Conservation (phyloP, 2,888 invertebrate genomes). For the Carabus problematicus region DNA sequence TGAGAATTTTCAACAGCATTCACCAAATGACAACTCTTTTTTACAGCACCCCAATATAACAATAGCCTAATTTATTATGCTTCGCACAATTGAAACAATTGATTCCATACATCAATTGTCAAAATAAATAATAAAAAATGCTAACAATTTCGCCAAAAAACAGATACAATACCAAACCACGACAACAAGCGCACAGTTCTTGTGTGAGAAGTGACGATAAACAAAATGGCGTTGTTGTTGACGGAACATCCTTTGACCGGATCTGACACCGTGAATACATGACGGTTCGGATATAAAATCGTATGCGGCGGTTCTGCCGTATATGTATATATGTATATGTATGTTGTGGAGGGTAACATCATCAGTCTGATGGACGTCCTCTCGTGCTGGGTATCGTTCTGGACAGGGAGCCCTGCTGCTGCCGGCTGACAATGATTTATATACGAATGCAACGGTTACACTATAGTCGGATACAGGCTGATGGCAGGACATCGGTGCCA, state of each 20-base stretch:
- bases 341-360: slow-evolving; percentile 34
- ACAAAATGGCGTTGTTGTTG: slow-evolving; percentile 7
- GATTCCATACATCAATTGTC: no score
- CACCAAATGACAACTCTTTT: no score
- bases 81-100: no score
- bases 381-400: slow-evolving; percentile 15
- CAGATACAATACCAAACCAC: no score
- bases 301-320: slow-evolving; percentile 19
- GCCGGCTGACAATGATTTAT: slow-evolving; percentile 42
- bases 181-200: slow-evolving; percentile 5
- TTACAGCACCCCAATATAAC: no score
- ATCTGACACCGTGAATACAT: slow-evolving; percentile 4
- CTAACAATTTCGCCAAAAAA: neutral
- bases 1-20: no score
- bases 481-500: slow-evolving; percentile 32
- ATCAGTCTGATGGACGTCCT: slow-evolving; percentile 33
- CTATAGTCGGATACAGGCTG: slow-evolving; percentile 34
- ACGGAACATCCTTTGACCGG: slow-evolving; percentile 6
- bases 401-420: slow-evolving; percentile 16
- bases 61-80: no score
- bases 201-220: neutral
- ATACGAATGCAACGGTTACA: slow-evolving; percentile 42
- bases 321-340: neutral
- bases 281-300: neutral
- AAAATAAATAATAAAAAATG: neutral